These are phyloP conservation scores for western clawed frog (Xenopus tropicalis) DNA, from an alignment of 2,113 vertebrate species.

Conservation along the genomic window DNA sequence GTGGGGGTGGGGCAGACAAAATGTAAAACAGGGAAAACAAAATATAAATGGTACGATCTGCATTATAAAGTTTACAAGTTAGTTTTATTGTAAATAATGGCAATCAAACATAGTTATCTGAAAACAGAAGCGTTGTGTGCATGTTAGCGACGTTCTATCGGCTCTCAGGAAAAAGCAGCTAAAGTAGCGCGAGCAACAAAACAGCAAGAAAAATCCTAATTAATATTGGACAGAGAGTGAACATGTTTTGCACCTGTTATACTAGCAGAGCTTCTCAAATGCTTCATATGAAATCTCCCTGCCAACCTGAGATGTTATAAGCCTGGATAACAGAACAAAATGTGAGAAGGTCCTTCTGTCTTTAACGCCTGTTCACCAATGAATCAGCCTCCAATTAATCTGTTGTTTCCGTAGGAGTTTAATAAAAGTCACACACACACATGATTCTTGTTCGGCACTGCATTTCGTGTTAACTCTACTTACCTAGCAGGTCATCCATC, in stretches of 20 bases:
- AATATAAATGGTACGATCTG: no score
- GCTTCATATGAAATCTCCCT: constrained; percentile 79
- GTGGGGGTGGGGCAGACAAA: no score
- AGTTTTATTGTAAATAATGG: no score
- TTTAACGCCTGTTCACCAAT: constrained; percentile 78
- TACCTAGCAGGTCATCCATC: constrained; percentile 78
- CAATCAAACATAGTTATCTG: no score
- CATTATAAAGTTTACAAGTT: no score
- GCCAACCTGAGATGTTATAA: constrained; percentile 87
- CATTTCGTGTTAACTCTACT: constrained; percentile 69
- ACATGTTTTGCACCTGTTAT: constrained; percentile 80
- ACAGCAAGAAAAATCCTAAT: constrained; percentile 55
- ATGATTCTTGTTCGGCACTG: constrained; percentile 77
- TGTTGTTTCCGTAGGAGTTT: constrained; percentile 91
- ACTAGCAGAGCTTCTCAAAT: constrained; percentile 83
- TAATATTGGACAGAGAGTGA: constrained; percentile 69
- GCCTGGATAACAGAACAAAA: constrained; percentile 84
- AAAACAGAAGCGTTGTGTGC: not conserved
- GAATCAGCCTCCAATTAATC: constrained; percentile 88
- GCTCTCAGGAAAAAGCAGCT: not conserved
- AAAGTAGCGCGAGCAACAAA: constrained; percentile 9
- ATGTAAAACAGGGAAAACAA: no score
- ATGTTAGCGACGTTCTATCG: not conserved
- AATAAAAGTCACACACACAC: constrained; percentile 83
- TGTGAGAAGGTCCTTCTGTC: constrained; percentile 83